Conservation (phyloP, 35 echinoderm and acorn worm species). For the Acanthaster planci region DNA sequence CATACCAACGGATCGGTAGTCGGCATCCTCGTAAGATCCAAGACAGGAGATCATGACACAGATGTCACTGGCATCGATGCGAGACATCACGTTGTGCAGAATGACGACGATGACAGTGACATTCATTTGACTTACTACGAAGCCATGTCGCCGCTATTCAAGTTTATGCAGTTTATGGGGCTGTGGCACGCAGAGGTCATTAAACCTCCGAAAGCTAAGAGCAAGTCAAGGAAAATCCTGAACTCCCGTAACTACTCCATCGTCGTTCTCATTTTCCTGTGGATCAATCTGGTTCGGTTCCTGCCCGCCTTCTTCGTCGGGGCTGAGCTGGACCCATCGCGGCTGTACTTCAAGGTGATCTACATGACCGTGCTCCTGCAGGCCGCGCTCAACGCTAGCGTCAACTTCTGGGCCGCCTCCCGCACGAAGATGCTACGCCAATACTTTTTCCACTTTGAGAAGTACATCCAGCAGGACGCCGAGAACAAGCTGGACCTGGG, state of each 20-base stretch:
- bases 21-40: not conserved
- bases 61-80: no score
- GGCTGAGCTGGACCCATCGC: slow-evolving; percentile 25
- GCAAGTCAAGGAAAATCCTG: slow-evolving; percentile 45
- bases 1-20: not conserved
- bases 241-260: slow-evolving; percentile 63
- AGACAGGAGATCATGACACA: not conserved
- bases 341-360: slow-evolving; percentile 76
- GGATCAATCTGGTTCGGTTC: slow-evolving; percentile 75
- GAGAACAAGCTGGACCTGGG: slow-evolving; percentile 26
- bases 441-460: slow-evolving; percentile 68
- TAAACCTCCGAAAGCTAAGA: slow-evolving; percentile 40
- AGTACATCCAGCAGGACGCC: slow-evolving; percentile 46
- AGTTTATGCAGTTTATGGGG: slow-evolving; percentile 67
- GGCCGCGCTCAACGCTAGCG: slow-evolving; percentile 67
- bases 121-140: slow-evolving; percentile 67
- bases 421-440: slow-evolving; percentile 30
- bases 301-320: slow-evolving; percentile 69
- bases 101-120: slow-evolving; percentile 26
- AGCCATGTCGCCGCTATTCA: slow-evolving; percentile 54
- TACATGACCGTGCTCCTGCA: slow-evolving; percentile 61
- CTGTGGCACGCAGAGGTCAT: slow-evolving; percentile 67
- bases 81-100: not conserved
- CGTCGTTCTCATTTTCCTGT: slow-evolving; percentile 53
- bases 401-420: slow-evolving; percentile 44